Base-by-base conservation (phyloP, 2,113 vertebrate species). In the Mesocricetus auratus region DNA sequence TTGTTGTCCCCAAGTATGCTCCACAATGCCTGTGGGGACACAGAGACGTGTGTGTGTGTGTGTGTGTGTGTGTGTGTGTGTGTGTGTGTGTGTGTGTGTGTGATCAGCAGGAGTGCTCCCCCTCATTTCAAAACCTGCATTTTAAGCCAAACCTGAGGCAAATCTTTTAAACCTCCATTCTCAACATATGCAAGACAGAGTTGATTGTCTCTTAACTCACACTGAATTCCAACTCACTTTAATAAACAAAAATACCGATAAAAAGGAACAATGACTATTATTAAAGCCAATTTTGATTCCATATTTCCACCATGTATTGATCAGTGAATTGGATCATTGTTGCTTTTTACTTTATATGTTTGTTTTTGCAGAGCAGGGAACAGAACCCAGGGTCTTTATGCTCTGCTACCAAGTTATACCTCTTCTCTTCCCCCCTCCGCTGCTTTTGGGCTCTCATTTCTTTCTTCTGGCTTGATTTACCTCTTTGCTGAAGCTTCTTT, bases 361-460 rank as follows among this genome's bases (percentile, higher is more conserved):
- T 66, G 29, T 50, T 69, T 66, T 15, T 53, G 33, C 21, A 50
- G 64, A 50, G 64, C 85, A 53, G 62, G 31, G 31, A 24, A 16
- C 33, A 53, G 64, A 69, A 69, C 31, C 5, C 33, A 16, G 45
- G 12, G 13, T 19, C 29, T 50, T 86, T 21, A 45, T 47, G 42
- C 10, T 86, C 62, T 50, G 21, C 42, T 33, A 22, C 31, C 0
- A 1, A 86, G 62, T 29, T 12, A 3, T 31, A 7, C 22, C 45
- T n/a, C 13, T 8, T 2, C 53, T 15, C 47, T 47, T 8, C 47
- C 47, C 47, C 8, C 1, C 12, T 0, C 4, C 39, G 19, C 17
- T 31, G 24, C 60, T 69, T 26, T 12, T 53, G 16, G 33, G 47
- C 12, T 87, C 64, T 53, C 45, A 36, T 22, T 68, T 50, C 22